A percentile compares a stretch with the other conserved stretches of the same genome.
Evolutionary conservation across 2,888 invertebrate species (phyloP).

Genomic region (Pachydiplax longipennis): DNA sequence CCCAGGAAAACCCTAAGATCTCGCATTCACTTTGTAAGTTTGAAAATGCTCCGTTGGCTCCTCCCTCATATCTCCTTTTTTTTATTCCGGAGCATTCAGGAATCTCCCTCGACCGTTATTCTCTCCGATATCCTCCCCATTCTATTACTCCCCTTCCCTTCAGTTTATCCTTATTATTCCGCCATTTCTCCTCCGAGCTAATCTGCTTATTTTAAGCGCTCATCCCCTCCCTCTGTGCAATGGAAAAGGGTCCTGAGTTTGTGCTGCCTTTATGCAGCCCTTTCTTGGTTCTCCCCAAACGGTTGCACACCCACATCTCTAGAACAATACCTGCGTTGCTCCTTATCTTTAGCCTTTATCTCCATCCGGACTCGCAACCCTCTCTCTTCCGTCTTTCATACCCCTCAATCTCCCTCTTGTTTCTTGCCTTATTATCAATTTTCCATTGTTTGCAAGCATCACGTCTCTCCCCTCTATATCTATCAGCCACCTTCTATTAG

Average conservation of each 20-base stretch:
- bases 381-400: neutral
- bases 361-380: neutral
- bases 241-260: neutral
- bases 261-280: neutral
- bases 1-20: neutral
- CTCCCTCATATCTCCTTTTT: neutral
- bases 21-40: neutral
- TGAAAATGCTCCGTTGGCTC: neutral
- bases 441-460: neutral
- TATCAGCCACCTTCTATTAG: neutral
- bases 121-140: neutral
- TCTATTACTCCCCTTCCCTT: neutral
- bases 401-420: neutral
- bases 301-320: neutral
- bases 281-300: neutral
- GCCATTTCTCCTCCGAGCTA: neutral
- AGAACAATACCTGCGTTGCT: neutral
- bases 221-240: neutral
- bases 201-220: neutral
- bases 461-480: neutral
- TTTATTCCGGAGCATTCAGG: neutral
- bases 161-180: constrained; percentile 15
- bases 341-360: neutral
- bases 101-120: neutral
- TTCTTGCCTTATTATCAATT: neutral